phyloP scores from a whole-genome alignment of 2,113 vertebrate genomes.

The Clarias batrachus region DNA sequence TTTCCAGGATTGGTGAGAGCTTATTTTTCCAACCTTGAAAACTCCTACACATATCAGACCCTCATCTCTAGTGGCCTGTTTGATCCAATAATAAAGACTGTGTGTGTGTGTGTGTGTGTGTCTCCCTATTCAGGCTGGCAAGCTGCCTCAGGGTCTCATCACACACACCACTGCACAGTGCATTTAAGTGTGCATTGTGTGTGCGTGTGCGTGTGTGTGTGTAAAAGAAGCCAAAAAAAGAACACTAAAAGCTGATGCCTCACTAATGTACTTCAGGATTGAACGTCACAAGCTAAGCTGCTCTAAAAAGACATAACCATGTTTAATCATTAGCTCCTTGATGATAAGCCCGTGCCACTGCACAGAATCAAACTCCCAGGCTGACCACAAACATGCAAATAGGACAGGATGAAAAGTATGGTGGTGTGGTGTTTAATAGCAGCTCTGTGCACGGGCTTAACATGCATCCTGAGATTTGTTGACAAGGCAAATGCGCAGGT shows the following conservation, averaged over 20 bases:
- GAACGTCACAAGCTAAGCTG: background rate
- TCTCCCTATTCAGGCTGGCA: conserved; percentile 42
- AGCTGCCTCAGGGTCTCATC: conserved; percentile 44
- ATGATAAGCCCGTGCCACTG: background rate
- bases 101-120: conserved; percentile 22
- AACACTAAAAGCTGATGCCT: background rate
- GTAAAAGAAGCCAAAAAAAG: background rate
- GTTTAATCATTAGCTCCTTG: background rate
- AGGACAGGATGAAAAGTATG: background rate
- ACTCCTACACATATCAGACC: conserved; percentile 1
- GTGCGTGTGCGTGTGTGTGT: conserved; percentile 9
- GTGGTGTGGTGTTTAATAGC: background rate
- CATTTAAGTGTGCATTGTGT: conserved; percentile 10
- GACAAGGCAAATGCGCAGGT: conserved; percentile 28
- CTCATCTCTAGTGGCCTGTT: conserved; percentile 38
- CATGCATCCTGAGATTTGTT: conserved; percentile 3
- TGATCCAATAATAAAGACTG: conserved; percentile 45
- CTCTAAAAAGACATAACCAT: background rate
- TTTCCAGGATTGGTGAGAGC: background rate
- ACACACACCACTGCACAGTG: conserved; percentile 37
- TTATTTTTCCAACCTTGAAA: conserved; percentile 35
- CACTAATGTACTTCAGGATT: background rate
- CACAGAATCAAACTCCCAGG: background rate
- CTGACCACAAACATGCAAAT: background rate
- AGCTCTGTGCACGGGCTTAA: background rate